Base-by-base conservation (phyloP, 2,113 vertebrate genomes). In the Psilopsiagon aymara region DNA sequence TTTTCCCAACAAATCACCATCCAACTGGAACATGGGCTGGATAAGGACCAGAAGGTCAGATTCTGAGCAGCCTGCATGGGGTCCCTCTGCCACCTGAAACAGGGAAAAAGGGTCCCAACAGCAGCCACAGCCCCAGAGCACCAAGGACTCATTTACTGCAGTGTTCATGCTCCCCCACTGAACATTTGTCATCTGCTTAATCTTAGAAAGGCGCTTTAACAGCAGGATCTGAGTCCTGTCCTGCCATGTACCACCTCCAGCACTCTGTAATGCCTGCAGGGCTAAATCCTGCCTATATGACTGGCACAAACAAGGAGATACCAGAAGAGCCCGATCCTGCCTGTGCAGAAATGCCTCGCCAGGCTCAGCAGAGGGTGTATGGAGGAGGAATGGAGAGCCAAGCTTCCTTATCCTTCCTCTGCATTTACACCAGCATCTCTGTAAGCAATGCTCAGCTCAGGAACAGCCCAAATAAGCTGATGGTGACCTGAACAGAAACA, bases 151-250 rank as follows among this genome's bases (percentile, higher is more conserved):
- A 33, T 20, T 60, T 46, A 73, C 67, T 63, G 12, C 31, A 20
- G 77, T 2, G 0, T 6, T 31, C 9, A 10, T 39, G 8, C 41
- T 59, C 49, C 59, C 35, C 41, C 46, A 4, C 2, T 24, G 51
- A 86, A 44, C 4, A 0, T 9, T 33, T n/a, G 6, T 21, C 43
- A 5, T 24, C 16, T 0, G 0, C 25, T 52, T n/a, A 3, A 16
- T 25, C 49, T 64, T 27, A 77, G 59, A 82, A 77, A 86, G 14
- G 10, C 28, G 18, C n/a, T 79, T 59, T 41, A 78, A 25, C 31
- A 52, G 5, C 3, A 35, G 29, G 62, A 55, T 10, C 21, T 1
- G 1, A 46, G 63, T 20, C 41, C 63, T 19, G 29, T 57, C 43
- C 69, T 39, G 63, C 85, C 11, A 13, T 1, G 2, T 10, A 21